A percentile compares a stretch with the other conserved stretches of the same genome.
Conservation (phyloP, 2,113 vertebrate species). For the Formicarius rufipectus region DNA sequence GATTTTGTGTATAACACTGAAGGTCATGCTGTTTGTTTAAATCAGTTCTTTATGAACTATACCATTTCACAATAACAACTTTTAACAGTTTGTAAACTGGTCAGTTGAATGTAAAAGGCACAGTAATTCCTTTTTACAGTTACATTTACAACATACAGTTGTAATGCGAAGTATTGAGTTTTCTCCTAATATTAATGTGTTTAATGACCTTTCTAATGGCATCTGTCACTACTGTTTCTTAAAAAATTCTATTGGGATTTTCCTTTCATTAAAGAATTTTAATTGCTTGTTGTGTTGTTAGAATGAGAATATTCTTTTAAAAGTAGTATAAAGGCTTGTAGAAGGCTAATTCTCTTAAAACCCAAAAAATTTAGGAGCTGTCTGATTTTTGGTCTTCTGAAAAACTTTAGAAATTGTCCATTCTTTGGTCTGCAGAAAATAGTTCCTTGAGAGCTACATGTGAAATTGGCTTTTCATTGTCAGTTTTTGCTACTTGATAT, state of each 20-base stretch:
- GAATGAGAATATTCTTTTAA: neutral
- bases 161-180: constrained; percentile 23
- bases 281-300: neutral
- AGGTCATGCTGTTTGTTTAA: neutral
- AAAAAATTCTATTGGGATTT: neutral
- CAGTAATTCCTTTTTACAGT: neutral
- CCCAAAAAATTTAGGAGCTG: neutral
- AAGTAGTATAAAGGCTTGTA: neutral
- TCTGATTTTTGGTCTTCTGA: neutral
- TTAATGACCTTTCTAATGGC: constrained; percentile 35
- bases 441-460: neutral
- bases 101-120: neutral
- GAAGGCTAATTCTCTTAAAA: neutral
- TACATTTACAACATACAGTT: constrained; percentile 40
- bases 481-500: neutral
- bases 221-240: constrained; percentile 31
- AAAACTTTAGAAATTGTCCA: neutral
- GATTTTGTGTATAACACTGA: neutral
- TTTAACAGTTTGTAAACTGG: neutral
- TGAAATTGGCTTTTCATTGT: neutral
- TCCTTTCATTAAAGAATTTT: neutral
- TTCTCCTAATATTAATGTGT: constrained; percentile 18
- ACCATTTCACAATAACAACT: neutral
- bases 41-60: neutral
- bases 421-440: neutral